These are phyloP conservation scores for Anthopleura sola DNA, from an alignment of 64 coral and sea anemone species.

Conservation along the genomic window DNA sequence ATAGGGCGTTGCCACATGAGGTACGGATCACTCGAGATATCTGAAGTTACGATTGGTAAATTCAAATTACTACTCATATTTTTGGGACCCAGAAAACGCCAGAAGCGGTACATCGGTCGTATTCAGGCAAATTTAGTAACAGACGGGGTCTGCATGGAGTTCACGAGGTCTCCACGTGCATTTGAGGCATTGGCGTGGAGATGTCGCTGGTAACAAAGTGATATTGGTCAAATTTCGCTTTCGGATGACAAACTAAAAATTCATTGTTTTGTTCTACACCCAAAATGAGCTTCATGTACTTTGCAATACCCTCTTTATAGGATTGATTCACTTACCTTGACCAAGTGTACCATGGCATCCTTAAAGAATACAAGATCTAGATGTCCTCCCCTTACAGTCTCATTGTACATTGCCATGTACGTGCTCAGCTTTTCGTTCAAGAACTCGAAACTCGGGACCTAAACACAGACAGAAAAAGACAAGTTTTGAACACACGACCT, in stretches of 20 bases:
- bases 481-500: too few relatives aligned
- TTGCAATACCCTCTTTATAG: not conserved
- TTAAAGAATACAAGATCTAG: constrained; percentile 95
- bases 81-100: too few relatives aligned
- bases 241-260: too few relatives aligned
- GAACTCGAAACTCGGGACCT: constrained; percentile 73
- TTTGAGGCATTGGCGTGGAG: too few relatives aligned
- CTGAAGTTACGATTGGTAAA: constrained; percentile 23
- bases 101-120: too few relatives aligned
- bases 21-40: constrained; percentile 95
- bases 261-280: too few relatives aligned
- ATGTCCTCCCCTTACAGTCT: constrained; percentile 83
- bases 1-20: constrained; percentile 86
- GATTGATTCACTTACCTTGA: constrained; percentile 53
- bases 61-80: not conserved
- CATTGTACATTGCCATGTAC: constrained; percentile 92
- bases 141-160: too few relatives aligned
- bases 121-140: too few relatives aligned
- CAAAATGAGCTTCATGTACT: too few relatives aligned
- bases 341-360: constrained; percentile 94
- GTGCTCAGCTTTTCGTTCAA: constrained; percentile 81
- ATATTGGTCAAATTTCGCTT: too few relatives aligned
- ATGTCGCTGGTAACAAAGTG: too few relatives aligned
- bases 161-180: too few relatives aligned
- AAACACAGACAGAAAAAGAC: not conserved